These are phyloP conservation scores for Aphodius sticticus DNA, from an alignment of 2,888 invertebrate species.

Conservation along the genomic window DNA sequence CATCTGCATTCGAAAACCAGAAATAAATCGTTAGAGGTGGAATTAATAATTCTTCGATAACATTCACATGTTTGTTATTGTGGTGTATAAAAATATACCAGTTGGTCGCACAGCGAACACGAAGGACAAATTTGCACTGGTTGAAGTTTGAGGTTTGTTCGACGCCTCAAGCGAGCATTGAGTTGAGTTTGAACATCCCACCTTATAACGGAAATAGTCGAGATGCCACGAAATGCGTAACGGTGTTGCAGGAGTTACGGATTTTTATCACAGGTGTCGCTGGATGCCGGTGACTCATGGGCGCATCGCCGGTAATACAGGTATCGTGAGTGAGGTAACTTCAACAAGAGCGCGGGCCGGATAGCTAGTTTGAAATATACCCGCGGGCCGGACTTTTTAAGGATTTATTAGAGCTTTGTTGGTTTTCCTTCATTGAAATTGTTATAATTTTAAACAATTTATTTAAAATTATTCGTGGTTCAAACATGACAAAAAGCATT, in stretches of 20 bases:
- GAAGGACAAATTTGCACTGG: conserved; percentile 31
- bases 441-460: too few species aligned
- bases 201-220: conserved; percentile 16
- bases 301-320: not conserved
- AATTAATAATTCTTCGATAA: not conserved
- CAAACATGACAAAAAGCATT: too few species aligned
- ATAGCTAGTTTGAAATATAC: too few species aligned
- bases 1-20: not conserved
- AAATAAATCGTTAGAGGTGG: not conserved
- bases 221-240: not conserved
- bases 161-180: not conserved
- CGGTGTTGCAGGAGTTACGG: not conserved
- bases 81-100: not conserved
- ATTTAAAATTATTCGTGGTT: too few species aligned
- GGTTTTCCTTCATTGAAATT: too few species aligned
- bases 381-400: too few species aligned
- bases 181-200: conserved; percentile 30
- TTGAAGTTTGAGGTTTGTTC: conserved; percentile 22
- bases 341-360: too few species aligned
- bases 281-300: not conserved
- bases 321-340: not conserved
- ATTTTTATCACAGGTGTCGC: not conserved
- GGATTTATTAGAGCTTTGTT: too few species aligned
- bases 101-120: not conserved
- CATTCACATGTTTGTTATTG: not conserved